Base-by-base conservation (phyloP, 1,140 invertebrate species). In the Orchesella cincta region DNA sequence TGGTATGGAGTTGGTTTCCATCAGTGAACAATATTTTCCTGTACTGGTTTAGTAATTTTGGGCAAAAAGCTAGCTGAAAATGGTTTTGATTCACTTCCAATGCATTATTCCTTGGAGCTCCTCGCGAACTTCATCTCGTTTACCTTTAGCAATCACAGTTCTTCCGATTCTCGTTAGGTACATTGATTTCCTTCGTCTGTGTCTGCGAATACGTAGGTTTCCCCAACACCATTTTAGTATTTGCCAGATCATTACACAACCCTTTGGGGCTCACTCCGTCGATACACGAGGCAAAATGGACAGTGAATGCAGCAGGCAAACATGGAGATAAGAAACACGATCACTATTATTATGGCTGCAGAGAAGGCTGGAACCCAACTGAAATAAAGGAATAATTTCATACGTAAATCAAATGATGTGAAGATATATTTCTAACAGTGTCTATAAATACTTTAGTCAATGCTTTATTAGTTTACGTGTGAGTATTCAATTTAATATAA, bases 301-400 rank as follows among this genome's bases (percentile, higher is more conserved):
- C 78, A 80, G 71, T 80, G 78, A 57, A 80, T 73, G 70, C 78
- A 80, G 54, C 78, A 80, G 39, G 78, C 78, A 64, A 80, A 80
- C 2, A 80, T 34, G 1, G 78, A 80, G 28, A 80, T 80, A 33
- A 51, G 29, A 35, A 77, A 80, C 20, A 80, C 78, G 20, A 77
- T 46, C 29, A 77, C 51, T n/a, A 77, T 35, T 46, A 80, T 80
- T 31, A 80, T 54, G 1, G 54, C 73, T 33, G 75, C 78, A 33
- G 76, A 77, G 23, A 80, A 23, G 31, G 31, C 76, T 46, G 78
- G 78, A 23, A 80, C 78, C 78, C 78, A 80, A 75, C 78, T 80
- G 76, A 29, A 46, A 76, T 34, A 67, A 78, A 72, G 36, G 54
- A 74, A 39, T 14, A 52, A 71, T 67, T 23, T 20, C 52, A 36